Percentiles rank a stretch among this genome's conserved stretches.
Conservation (phyloP, 1,140 invertebrate genomes). For the Anastrepha ludens region DNA sequence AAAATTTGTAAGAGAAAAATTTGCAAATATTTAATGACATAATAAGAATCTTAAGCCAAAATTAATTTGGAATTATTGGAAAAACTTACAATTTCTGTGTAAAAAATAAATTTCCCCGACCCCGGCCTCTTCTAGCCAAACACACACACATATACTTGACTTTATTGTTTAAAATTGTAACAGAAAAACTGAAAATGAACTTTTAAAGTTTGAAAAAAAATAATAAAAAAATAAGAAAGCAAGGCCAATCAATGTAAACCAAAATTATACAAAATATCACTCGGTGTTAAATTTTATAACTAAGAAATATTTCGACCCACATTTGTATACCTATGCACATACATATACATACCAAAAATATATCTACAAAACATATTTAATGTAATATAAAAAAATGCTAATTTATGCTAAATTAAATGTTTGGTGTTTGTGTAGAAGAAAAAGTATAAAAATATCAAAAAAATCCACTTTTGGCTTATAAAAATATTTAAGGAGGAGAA, state of each 20-base stretch:
- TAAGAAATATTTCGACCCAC: constrained; percentile 4
- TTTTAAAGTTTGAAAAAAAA: not conserved
- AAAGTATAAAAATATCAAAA: constrained; percentile 51
- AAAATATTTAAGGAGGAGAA: constrained; percentile 58
- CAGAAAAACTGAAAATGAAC: not conserved
- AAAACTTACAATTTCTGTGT: constrained; percentile 17
- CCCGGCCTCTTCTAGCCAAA: constrained; percentile 10
- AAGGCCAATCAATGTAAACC: not conserved
- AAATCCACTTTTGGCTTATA: constrained; percentile 55
- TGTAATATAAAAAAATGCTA: constrained; percentile 18
- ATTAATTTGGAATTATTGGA: not conserved
- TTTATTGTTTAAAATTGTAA: not conserved
- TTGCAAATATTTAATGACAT: constrained; percentile 60
- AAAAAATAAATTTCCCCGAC: not conserved
- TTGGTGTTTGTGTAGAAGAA: constrained; percentile 49
- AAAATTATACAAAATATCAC: not conserved
- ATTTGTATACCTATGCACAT: not conserved
- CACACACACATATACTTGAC: not conserved
- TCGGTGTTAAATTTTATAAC: not conserved
- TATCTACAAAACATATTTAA: not conserved
- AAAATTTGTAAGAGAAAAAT: constrained; percentile 72
- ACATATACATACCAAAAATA: constrained; percentile 18
- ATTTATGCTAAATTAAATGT: constrained; percentile 43
- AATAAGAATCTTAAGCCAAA: constrained; percentile 27
- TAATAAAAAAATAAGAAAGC: not conserved